A percentile compares a stretch with the other conserved stretches of the same genome.
These are phyloP conservation scores for Brachycybe producta DNA, from an alignment of 2,888 invertebrate genomes.

Conservation along the genomic window DNA sequence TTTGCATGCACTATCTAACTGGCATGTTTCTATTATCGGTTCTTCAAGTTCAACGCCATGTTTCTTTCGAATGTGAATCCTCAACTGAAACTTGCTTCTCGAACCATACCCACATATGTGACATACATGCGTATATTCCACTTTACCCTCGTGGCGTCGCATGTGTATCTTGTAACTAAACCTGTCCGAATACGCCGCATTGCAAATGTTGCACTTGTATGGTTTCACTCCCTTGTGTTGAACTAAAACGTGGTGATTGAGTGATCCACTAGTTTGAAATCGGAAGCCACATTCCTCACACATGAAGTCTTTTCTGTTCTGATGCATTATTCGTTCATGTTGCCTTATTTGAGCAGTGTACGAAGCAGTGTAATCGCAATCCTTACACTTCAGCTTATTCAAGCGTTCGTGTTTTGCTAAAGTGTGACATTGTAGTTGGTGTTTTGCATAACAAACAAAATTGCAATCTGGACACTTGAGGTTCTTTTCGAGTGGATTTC, in stretches of 20 bases:
- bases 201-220: conserved; percentile 25
- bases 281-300: conserved; percentile 10
- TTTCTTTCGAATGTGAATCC: no score
- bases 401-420: conserved; percentile 23
- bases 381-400: conserved; percentile 22
- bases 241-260: conserved; percentile 26
- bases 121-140: no score
- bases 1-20: no score
- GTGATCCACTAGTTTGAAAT: conserved; percentile 13
- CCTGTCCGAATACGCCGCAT: conserved; percentile 26
- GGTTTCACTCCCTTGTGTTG: conserved; percentile 26
- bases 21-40: no score
- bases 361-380: conserved; percentile 23
- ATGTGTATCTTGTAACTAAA: conserved; percentile 27
- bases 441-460: conserved; percentile 24
- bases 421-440: conserved; percentile 25
- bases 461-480: conserved; percentile 6
- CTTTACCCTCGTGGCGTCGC: conserved; percentile 23
- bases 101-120: no score
- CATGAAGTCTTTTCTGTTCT: conserved; percentile 20
- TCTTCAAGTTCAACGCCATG: no score
- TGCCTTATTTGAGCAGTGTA: conserved; percentile 27
- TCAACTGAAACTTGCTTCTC: no score
- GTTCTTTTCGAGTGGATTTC: conserved; percentile 4
- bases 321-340: conserved; percentile 26